Conservation (phyloP, 1,140 invertebrate species). For the Pseudomyrmex cubaensis region DNA sequence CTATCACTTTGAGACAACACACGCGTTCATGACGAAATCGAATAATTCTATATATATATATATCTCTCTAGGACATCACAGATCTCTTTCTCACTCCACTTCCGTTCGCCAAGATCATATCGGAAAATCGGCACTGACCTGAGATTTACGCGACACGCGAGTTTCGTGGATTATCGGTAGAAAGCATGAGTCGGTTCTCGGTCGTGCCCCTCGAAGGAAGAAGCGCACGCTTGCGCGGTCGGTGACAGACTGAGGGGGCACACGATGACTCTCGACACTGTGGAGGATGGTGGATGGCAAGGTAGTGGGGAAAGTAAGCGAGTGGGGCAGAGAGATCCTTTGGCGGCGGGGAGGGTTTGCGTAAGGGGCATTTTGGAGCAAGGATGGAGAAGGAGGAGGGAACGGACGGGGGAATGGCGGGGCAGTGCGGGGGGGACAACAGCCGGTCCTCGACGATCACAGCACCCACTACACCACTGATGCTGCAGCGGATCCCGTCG, state of each 20-base stretch:
- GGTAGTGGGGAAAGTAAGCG: slow-evolving; percentile 50
- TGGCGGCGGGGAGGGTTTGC: slow-evolving; percentile 63
- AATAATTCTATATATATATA: neutral
- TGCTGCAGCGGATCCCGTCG: slow-evolving; percentile 77
- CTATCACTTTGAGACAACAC: neutral
- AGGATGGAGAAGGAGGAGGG: slow-evolving; percentile 30
- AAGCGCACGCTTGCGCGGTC: slow-evolving; percentile 82
- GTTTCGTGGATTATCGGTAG: neutral
- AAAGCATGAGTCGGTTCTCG: neutral
- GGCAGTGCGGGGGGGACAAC: slow-evolving; percentile 70
- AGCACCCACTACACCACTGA: slow-evolving; percentile 77
- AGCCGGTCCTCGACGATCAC: slow-evolving; percentile 81
- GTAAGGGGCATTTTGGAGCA: slow-evolving; percentile 67
- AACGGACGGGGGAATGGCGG: neutral
- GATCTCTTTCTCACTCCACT: neutral
- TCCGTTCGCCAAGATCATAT: neutral
- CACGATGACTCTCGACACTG: slow-evolving; percentile 77
- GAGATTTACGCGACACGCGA: slow-evolving; percentile 21
- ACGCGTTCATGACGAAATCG: neutral
- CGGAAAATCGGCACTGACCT: neutral
- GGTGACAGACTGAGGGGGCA: slow-evolving; percentile 79
- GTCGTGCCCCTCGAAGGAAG: slow-evolving; percentile 22
- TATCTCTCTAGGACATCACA: neutral
- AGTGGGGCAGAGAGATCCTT: slow-evolving; percentile 55
- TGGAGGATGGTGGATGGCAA: slow-evolving; percentile 59